Evolutionary conservation across 2,113 vertebrate genomes (phyloP).

Genomic region (Dinomys branickii): DNA sequence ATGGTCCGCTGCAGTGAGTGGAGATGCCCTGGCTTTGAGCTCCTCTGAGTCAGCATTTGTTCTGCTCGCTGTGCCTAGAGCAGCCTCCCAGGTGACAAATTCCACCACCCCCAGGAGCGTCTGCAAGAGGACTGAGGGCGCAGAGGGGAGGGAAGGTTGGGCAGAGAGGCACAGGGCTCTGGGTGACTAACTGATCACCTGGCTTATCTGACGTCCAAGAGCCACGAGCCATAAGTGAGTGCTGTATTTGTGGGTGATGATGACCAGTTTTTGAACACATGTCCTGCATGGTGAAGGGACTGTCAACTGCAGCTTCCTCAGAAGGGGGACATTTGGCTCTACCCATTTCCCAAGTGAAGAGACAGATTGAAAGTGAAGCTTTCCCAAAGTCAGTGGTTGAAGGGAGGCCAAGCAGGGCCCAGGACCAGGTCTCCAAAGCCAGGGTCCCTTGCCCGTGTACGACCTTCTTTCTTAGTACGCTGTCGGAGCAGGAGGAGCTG

Average conservation of each 20-base stretch:
- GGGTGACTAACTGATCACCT: not conserved
- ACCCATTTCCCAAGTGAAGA: not conserved
- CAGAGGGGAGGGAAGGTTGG: no score
- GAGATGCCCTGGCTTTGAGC: not conserved
- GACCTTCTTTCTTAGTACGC: no score
- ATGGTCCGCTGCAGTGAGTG: no score
- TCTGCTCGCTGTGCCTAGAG: not conserved
- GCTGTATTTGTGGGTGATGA: rapidly evolving
- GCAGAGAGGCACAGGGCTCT: not conserved
- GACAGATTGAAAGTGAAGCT: not conserved
- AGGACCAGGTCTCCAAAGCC: not conserved
- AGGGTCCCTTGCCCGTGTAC: no score
- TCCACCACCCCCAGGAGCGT: not conserved
- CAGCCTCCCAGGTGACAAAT: not conserved
- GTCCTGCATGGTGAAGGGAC: rapidly evolving
- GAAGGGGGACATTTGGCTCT: not conserved
- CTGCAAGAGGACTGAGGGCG: not conserved
- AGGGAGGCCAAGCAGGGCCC: not conserved
- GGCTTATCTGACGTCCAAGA: not conserved
- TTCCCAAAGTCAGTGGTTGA: not conserved
- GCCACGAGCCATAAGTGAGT: not conserved
- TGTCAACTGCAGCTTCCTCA: not conserved
- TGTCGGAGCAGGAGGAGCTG: no score
- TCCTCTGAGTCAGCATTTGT: not conserved
- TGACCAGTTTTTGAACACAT: rapidly evolving